These are phyloP conservation scores for Pluvialis apricaria DNA, from an alignment of 2,113 vertebrate species.

Conservation along the genomic window DNA sequence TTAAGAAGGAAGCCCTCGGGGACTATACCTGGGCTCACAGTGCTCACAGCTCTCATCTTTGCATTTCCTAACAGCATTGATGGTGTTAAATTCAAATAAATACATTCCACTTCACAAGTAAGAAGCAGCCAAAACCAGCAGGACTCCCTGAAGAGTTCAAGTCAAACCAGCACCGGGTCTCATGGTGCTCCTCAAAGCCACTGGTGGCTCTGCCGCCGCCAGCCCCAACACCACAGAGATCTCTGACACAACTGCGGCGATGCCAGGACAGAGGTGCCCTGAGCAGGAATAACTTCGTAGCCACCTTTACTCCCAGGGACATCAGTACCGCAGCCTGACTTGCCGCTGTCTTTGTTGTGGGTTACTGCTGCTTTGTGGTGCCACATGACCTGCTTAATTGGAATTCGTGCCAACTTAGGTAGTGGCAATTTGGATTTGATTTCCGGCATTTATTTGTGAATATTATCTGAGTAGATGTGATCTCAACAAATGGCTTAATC, in stretches of 20 bases:
- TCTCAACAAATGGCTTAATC: not conserved
- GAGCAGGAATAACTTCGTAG: not conserved
- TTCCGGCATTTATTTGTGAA: not conserved
- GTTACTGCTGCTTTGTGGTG: fast-evolving
- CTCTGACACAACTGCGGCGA: fast-evolving
- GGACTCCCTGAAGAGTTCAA: not conserved
- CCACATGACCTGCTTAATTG: not conserved
- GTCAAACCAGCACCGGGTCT: not conserved
- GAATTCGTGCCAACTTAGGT: not conserved
- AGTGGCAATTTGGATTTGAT: not conserved
- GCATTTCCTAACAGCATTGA: not conserved
- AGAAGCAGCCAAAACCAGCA: not conserved
- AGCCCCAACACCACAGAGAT: fast-evolving
- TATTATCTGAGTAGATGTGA: not conserved
- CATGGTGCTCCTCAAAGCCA: not conserved
- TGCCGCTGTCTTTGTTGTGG: not conserved
- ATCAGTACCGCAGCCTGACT: fast-evolving
- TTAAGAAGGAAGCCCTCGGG: not conserved
- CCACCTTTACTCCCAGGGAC: not conserved
- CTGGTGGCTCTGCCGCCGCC: fast-evolving
- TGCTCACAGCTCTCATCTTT: not conserved
- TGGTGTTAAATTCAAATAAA: not conserved
- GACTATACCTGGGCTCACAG: not conserved
- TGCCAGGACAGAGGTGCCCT: fast-evolving
- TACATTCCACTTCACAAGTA: not conserved